These are phyloP conservation scores for Platycnemis pennipes DNA, from an alignment of 2,888 invertebrate genomes.

Conservation along the genomic window DNA sequence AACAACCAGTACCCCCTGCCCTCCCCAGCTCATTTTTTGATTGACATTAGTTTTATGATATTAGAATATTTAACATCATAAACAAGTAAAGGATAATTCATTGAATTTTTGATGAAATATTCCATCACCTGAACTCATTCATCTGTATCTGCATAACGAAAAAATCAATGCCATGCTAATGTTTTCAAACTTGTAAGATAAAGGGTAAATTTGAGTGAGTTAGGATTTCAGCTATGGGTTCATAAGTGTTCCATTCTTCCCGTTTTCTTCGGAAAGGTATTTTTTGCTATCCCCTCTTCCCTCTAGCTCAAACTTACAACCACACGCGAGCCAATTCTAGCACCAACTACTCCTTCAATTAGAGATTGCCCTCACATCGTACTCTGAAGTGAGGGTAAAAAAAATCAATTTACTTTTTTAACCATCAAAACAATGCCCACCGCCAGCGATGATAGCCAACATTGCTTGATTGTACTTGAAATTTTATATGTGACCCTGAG, in stretches of 20 bases:
- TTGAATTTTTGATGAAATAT: slow-evolving; percentile 59
- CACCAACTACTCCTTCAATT: slow-evolving; percentile 52
- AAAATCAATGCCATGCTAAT: slow-evolving; percentile 26
- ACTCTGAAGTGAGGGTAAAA: slow-evolving; percentile 33
- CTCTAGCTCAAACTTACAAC: slow-evolving; percentile 31
- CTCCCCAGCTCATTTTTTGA: slow-evolving; percentile 72
- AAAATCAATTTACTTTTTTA: slow-evolving; percentile 45
- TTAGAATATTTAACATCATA: slow-evolving; percentile 72
- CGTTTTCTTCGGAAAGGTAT: slow-evolving; percentile 13
- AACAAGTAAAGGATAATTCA: slow-evolving; percentile 69
- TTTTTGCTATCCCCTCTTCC: slow-evolving; percentile 11
- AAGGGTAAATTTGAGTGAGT: slow-evolving; percentile 21
- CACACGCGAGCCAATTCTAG: slow-evolving; percentile 45
- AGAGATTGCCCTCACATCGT: slow-evolving; percentile 28
- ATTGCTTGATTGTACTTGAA: slow-evolving; percentile 71
- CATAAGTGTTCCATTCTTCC: slow-evolving; percentile 4
- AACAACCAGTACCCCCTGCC: slow-evolving; percentile 77
- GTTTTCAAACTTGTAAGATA: slow-evolving; percentile 30
- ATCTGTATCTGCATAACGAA: slow-evolving; percentile 10
- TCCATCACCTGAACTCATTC: slow-evolving; percentile 49
- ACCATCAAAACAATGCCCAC: slow-evolving; percentile 68
- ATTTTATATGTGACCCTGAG: slow-evolving; percentile 71
- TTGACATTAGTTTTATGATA: slow-evolving; percentile 73
- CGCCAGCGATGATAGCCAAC: slow-evolving; percentile 69
- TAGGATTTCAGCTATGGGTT: slow-evolving; percentile 28